A percentile compares a stretch with the other conserved stretches of the same genome.
Evolutionary conservation across 2,113 vertebrate genomes (phyloP).

Genomic region (Gymnocephalus cernua): DNA sequence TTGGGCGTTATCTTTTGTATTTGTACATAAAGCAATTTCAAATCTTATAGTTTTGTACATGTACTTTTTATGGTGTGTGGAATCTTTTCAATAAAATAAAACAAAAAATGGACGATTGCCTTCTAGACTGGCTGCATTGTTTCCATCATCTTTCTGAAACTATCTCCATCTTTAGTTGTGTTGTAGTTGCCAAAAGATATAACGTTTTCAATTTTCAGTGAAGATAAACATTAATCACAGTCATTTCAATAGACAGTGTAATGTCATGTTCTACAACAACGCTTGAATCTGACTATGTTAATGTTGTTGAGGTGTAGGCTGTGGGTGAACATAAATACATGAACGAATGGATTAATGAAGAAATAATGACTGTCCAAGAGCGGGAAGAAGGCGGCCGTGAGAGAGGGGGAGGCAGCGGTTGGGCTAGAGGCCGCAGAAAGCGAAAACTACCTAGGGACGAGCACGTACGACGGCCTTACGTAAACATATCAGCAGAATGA

Average conservation of each 20-base stretch:
- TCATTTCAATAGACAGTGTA: background rate
- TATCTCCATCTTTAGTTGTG: background rate
- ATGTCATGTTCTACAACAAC: background rate
- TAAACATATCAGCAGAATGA: too few relatives aligned
- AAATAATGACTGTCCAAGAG: background rate
- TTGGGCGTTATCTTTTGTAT: conserved; percentile 86
- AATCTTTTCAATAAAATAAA: conserved; percentile 84
- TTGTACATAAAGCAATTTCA: conserved; percentile 87
- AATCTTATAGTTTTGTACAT: conserved; percentile 91
- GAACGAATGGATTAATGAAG: background rate
- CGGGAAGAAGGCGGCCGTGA: too few relatives aligned
- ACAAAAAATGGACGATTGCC: conserved; percentile 62
- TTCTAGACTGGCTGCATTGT: conserved; percentile 34
- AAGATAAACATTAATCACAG: background rate
- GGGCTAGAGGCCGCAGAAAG: too few relatives aligned
- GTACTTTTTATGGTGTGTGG: conserved; percentile 89
- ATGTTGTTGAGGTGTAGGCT: background rate
- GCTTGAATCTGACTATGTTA: background rate
- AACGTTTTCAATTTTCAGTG: background rate
- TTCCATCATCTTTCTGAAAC: background rate
- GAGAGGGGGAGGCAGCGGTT: too few relatives aligned
- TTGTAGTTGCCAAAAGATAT: background rate
- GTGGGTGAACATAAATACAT: background rate
- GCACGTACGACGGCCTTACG: too few relatives aligned
- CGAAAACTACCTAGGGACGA: too few relatives aligned